Percentiles rank a stretch among this genome's conserved stretches.
Evolutionary conservation across 1,140 invertebrate species (phyloP).

Genomic region (Bemisia tabaci): DNA sequence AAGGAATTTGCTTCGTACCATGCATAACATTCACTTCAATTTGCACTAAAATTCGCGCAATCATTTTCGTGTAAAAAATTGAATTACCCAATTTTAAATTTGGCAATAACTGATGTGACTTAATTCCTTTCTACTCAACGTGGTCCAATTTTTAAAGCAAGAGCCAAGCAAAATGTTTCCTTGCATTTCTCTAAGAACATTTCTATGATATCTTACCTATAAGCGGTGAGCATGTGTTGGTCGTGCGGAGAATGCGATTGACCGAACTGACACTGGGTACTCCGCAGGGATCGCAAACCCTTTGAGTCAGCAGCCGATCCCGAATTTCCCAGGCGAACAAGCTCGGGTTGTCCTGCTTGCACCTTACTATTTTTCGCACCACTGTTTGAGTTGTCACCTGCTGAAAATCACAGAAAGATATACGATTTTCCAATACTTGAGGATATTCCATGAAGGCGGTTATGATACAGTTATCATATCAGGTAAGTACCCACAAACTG

Average conservation of each 20-base stretch:
- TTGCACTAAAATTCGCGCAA: too few species aligned
- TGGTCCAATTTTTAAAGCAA: too few species aligned
- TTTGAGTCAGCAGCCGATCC: slow-evolving; percentile 66
- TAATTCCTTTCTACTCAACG: too few species aligned
- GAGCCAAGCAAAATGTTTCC: too few species aligned
- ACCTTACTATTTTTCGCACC: slow-evolving; percentile 76
- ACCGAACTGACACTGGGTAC: slow-evolving; percentile 90
- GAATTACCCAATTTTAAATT: too few species aligned
- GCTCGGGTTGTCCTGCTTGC: slow-evolving; percentile 82
- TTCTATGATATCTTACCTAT: too few species aligned
- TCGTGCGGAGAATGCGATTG: slow-evolving; percentile 73
- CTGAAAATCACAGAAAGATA: slow-evolving; percentile 39
- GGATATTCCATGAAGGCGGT: background rate
- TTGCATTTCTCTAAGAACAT: too few species aligned
- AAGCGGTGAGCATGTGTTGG: background rate
- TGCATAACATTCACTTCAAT: too few species aligned
- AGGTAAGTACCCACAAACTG: background rate
- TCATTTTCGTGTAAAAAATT: too few species aligned
- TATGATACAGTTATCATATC: background rate
- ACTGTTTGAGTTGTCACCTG: slow-evolving; percentile 87
- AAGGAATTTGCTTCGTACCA: too few species aligned
- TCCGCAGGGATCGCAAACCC: slow-evolving; percentile 69
- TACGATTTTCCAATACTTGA: background rate
- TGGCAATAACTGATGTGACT: too few species aligned
- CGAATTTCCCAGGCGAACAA: slow-evolving; percentile 91